A percentile compares a stretch with the other conserved stretches of the same genome.
Conservation (phyloP, 2,888 invertebrate genomes). For the Ophonus ardosiacus region DNA sequence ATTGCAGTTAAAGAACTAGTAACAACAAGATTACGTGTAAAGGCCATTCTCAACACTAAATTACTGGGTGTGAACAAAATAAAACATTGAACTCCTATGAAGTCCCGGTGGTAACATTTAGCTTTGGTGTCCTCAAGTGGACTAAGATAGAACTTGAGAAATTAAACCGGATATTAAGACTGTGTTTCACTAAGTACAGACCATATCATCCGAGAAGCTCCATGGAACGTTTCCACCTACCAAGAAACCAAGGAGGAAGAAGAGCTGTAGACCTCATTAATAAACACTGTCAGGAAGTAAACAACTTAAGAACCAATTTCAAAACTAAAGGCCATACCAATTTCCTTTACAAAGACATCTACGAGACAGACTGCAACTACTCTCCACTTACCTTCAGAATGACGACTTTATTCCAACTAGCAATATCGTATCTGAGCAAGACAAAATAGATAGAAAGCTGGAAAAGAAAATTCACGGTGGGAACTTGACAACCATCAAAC, state of each 20-base stretch:
- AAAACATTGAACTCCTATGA: neutral
- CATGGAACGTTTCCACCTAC: constrained; percentile 33
- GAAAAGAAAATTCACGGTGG: no score
- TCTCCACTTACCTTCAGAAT: no score
- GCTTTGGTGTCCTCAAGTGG: constrained; percentile 30
- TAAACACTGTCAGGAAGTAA: neutral
- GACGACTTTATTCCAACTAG: no score
- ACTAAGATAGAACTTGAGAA: constrained; percentile 18
- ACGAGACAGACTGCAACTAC: no score
- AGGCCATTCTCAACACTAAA: no score
- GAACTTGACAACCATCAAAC: neutral
- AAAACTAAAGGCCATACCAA: no score
- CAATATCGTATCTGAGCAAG: no score
- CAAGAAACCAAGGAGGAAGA: constrained; percentile 27
- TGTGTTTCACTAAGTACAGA: constrained; percentile 3
- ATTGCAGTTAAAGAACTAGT: no score
- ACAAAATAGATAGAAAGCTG: no score
- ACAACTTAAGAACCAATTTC: neutral
- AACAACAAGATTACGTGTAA: no score
- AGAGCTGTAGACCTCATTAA: neutral
- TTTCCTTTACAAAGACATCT: no score
- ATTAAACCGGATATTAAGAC: constrained; percentile 12
- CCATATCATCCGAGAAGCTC: constrained; percentile 36
- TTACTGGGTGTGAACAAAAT: no score
- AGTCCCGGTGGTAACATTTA: constrained; percentile 11